A percentile compares a stretch with the other conserved stretches of the same genome.
Conservation (phyloP, 2,113 vertebrate species). For the Oryzias woworae region DNA sequence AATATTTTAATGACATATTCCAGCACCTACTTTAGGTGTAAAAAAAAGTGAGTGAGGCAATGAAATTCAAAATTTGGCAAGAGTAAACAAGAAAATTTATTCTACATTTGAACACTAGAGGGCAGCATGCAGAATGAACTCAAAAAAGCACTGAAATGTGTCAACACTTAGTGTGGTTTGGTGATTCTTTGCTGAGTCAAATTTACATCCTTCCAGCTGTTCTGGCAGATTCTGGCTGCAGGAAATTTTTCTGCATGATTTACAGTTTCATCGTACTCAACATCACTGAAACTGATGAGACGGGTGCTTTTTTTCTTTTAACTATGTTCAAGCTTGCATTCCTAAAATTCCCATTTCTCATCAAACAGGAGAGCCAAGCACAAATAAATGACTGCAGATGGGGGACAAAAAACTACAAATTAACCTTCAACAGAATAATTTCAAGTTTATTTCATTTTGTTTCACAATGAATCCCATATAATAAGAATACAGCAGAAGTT, state of each 20-base stretch:
- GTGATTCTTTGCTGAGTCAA: neutral
- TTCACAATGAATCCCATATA: slow-evolving; percentile 77
- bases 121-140: neutral
- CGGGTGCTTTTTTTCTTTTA: too few species aligned
- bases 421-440: slow-evolving; percentile 78
- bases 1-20: too few species aligned
- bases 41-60: neutral
- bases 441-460: slow-evolving; percentile 79
- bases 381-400: too few species aligned
- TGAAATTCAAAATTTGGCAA: neutral
- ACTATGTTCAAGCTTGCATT: too few species aligned
- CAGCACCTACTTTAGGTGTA: neutral
- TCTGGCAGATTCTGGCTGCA: neutral
- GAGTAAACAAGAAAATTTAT: neutral
- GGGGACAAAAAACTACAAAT: slow-evolving; percentile 40
- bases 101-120: neutral
- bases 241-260: neutral
- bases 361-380: too few species aligned
- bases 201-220: neutral
- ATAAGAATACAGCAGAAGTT: slow-evolving; percentile 77
- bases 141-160: neutral
- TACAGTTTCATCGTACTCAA: neutral
- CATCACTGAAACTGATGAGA: too few species aligned
- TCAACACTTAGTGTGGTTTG: neutral
- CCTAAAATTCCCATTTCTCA: too few species aligned